Evolutionary conservation across 1,140 invertebrate genomes (phyloP), one percentile per base, ranked within the genome.

Genomic region (Adelges cooleyi): DNA sequence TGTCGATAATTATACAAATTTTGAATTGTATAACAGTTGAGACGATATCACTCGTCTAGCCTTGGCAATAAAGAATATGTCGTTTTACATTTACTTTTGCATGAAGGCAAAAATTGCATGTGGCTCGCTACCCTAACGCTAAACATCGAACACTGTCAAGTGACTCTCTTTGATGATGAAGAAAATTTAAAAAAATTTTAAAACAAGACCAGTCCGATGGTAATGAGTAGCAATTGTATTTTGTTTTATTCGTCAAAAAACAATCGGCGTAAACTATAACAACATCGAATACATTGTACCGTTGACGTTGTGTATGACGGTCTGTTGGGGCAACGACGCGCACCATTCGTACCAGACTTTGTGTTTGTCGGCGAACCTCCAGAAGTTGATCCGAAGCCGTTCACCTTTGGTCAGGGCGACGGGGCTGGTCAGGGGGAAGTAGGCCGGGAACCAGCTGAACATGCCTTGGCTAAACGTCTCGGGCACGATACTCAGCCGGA

Each of bases 281-380:
- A 51, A 56, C 40, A 66, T 66, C 9, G 23, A 29, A 48, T 66
- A 44, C 33, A 22, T 65, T 53, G 29, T 11, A 13, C 90, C 91
- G 71, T 84, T 85, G 2, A 84, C 81, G 77, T 95, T 95, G 72
- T 93, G 89, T 67, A 93, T 81, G 3, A 81, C 72, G 9, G 79
- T 71, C 11, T 79, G 73, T 9, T 77, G 68, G 1, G 91, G 91
- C 65, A 83, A 78, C 3, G 80, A 79, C 2, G 95, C 77, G 68
- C 84, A 82, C 95, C 95, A 98, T 75, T 98, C 93, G 73, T 98
- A 98, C 94, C 94, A 98, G 1, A 98, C 92, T 72, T 89, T 86
- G 54, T 87, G 82, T 10, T 80, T 75, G 67, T 78, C 83, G 49
- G 84, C 83, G 59, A 83, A 82, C 17, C 95, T 78, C 92, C 93